Evolutionary conservation across 2,888 invertebrate genomes (phyloP).

Genomic region (Drosophila nr. medialis): DNA sequence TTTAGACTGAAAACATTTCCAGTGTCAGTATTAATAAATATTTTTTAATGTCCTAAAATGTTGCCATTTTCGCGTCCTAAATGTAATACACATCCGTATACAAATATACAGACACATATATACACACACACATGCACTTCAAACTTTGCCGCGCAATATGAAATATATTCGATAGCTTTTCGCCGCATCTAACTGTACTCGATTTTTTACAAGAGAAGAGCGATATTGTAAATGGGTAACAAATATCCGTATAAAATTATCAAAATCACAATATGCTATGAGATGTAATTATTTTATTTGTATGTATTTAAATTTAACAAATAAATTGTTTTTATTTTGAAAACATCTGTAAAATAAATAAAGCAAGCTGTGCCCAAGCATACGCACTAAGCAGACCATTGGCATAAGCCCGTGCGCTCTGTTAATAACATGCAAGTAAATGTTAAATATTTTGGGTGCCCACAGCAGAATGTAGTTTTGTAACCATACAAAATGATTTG

Average conservation of each 20-base stretch:
- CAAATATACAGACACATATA: not conserved
- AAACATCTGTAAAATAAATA: not conserved
- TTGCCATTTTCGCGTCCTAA: not conserved
- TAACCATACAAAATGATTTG: slow-evolving; percentile 82
- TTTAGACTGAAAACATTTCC: slow-evolving; percentile 39
- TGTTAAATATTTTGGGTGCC: slow-evolving; percentile 15
- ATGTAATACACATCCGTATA: not conserved
- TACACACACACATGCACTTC: not conserved
- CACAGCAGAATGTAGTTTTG: slow-evolving; percentile 27
- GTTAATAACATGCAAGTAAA: not conserved
- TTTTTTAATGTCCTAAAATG: slow-evolving; percentile 42
- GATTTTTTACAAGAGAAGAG: not conserved
- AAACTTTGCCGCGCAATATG: not conserved
- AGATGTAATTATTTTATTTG: not conserved
- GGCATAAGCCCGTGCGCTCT: not conserved
- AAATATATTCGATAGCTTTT: not conserved
- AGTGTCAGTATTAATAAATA: slow-evolving; percentile 64
- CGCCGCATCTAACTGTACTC: not conserved
- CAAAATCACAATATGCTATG: not conserved
- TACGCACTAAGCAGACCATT: too few relatives aligned
- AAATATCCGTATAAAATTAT: not conserved
- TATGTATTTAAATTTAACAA: not conserved
- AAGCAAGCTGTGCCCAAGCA: not conserved
- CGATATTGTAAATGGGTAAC: not conserved
- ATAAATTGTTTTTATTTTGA: not conserved